A percentile compares a stretch with the other conserved stretches of the same genome.
Evolutionary conservation across 2,888 invertebrate genomes (phyloP).

Genomic region (Archaeoteleia sp.): DNA sequence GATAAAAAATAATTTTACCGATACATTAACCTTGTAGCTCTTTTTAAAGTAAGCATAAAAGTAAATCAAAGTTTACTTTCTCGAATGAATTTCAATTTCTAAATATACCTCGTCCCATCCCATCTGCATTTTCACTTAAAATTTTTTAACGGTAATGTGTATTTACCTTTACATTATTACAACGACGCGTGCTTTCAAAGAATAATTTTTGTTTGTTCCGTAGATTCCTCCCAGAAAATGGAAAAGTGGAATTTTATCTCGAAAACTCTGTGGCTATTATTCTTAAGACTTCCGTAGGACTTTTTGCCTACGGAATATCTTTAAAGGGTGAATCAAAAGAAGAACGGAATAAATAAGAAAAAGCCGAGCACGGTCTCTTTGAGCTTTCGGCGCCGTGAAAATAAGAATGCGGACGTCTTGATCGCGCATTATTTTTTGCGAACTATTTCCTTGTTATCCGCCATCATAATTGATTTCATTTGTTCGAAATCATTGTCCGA

Average conservation of each 20-base stretch:
- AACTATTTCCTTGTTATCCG: not conserved
- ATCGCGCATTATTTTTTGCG: not conserved
- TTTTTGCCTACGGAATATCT: not conserved
- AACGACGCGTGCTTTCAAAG: no score
- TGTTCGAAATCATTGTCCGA: conserved; percentile 1
- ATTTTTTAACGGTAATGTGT: no score
- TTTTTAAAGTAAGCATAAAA: no score
- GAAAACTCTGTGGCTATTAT: not conserved
- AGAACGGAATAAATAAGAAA: not conserved
- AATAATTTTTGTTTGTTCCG: not conserved
- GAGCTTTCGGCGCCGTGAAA: not conserved
- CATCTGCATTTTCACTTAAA: no score
- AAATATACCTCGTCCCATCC: no score
- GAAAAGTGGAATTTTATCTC: not conserved
- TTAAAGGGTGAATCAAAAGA: not conserved
- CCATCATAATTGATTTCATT: conserved; percentile 3
- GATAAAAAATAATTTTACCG: no score
- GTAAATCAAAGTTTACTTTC: no score
- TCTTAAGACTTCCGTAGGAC: conserved; percentile 1
- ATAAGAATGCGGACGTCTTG: not conserved
- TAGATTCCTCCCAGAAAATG: not conserved
- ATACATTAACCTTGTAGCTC: no score
- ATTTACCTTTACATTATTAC: no score
- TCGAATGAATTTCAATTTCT: no score
- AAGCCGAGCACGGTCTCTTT: not conserved